Conservation (phyloP, 2,113 vertebrate genomes). For the Asarcornis scutulata region DNA sequence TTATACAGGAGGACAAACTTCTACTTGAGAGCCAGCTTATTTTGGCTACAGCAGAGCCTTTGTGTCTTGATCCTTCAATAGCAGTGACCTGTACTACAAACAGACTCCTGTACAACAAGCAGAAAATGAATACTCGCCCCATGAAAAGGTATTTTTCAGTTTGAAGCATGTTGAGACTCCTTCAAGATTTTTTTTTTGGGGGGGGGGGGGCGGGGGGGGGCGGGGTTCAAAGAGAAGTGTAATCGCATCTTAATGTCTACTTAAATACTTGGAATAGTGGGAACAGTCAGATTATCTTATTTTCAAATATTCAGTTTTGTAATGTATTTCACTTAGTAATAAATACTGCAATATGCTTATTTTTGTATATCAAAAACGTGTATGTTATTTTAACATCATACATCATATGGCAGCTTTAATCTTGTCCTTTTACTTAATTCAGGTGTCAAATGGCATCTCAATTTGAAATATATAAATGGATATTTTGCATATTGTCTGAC, state of each 20-base stretch:
- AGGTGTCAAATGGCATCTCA: not conserved
- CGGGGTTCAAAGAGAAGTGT: not conserved
- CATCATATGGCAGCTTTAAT: not conserved
- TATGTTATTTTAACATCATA: not conserved
- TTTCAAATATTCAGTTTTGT: not conserved
- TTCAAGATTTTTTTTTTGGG: not conserved
- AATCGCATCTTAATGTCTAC: not conserved
- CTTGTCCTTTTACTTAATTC: not conserved
- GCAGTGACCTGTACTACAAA: constrained; percentile 95
- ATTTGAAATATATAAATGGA: not conserved
- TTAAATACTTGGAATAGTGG: not conserved
- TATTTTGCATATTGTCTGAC: not conserved
- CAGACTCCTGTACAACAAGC: constrained; percentile 94
- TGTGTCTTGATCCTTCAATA: constrained; percentile 98
- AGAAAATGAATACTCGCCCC: constrained; percentile 96
- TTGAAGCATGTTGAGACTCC: not conserved
- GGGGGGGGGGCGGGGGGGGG: too few relatives aligned
- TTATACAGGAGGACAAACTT: constrained; percentile 93
- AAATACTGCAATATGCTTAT: not conserved
- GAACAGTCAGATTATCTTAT: not conserved
- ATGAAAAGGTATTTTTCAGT: constrained; percentile 88
- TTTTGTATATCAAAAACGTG: not conserved
- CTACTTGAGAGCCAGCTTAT: constrained; percentile 96
- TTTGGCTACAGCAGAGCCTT: constrained; percentile 93
- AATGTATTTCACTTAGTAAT: not conserved